These are phyloP conservation scores for Rhizoglyphus robini DNA, from an alignment of 1,140 invertebrate genomes.

Conservation along the genomic window DNA sequence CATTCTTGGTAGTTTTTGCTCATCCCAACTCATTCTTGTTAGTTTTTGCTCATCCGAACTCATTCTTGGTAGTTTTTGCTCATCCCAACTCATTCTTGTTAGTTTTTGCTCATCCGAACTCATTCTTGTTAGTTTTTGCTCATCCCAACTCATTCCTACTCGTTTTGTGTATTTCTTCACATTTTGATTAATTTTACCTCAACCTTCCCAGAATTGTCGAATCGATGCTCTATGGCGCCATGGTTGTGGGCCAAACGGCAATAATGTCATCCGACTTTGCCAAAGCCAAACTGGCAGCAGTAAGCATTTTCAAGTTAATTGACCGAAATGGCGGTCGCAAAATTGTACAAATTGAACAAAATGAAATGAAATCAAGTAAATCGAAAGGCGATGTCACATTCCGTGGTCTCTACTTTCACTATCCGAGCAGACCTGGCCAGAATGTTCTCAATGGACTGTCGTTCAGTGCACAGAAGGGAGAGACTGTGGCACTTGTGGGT, in stretches of 20 bases:
- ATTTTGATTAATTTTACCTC: background rate
- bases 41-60: no score
- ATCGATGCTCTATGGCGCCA: conserved; percentile 66
- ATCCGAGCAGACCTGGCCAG: conserved; percentile 67
- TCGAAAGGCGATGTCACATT: conserved; percentile 64
- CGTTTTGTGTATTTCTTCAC: no score
- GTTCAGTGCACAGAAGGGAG: conserved; percentile 45
- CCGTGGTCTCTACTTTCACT: conserved; percentile 65
- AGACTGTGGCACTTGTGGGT: conserved; percentile 70
- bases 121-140: no score
- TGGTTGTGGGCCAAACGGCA: conserved; percentile 67
- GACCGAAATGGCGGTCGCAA: background rate
- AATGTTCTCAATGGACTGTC: conserved; percentile 45
- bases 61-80: no score
- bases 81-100: no score
- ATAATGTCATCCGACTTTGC: conserved; percentile 74
- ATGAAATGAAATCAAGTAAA: conserved; percentile 29
- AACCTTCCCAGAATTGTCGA: conserved; percentile 57
- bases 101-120: no score
- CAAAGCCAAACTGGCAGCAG: conserved; percentile 66
- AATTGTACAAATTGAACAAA: background rate
- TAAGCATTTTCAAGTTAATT: conserved; percentile 25
- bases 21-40: no score
- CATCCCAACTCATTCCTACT: no score
- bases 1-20: no score